phyloP scores from a whole-genome alignment of 2,797 vertebrate genomes.

The Tolypeutes matacus region DNA sequence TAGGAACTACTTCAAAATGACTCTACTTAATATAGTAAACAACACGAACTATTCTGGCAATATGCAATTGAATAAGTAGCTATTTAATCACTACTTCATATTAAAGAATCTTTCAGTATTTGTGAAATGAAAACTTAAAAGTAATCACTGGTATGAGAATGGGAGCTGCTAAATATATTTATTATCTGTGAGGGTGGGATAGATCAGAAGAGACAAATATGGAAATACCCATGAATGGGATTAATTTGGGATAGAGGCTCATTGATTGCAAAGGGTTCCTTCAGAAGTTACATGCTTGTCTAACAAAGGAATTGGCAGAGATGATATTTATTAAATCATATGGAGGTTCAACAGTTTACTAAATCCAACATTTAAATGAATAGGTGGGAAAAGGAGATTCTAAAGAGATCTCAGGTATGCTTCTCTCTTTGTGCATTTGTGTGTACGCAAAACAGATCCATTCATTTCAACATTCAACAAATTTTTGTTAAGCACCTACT shows the following conservation, averaged over 20 bases:
- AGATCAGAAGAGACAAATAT: not conserved
- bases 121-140: slow-evolving; percentile 62
- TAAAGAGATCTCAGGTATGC: not conserved
- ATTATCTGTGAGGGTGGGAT: not conserved
- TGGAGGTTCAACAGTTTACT: slow-evolving; percentile 35
- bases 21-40: slow-evolving; percentile 53
- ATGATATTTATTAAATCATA: slow-evolving; percentile 58
- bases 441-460: not conserved
- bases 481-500: slow-evolving; percentile 50
- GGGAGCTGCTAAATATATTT: slow-evolving; percentile 17
- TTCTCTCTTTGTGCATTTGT: not conserved
- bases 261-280: slow-evolving; percentile 36
- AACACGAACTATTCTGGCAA: slow-evolving; percentile 38
- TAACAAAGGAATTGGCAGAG: slow-evolving; percentile 50
- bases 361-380: slow-evolving; percentile 58
- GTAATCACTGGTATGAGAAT: slow-evolving; percentile 43
- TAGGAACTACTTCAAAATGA: slow-evolving; percentile 56
- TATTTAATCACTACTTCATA: slow-evolving; percentile 61
- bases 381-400: not conserved
- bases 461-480: not conserved
- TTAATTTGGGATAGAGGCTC: slow-evolving; percentile 25
- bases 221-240: slow-evolving; percentile 11
- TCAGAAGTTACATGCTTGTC: slow-evolving; percentile 51
- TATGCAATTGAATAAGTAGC: slow-evolving; percentile 51
- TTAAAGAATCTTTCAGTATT: slow-evolving; percentile 54